Evolutionary conservation across 2,888 invertebrate genomes (phyloP).

Genomic region (Callosobruchus maculatus): DNA sequence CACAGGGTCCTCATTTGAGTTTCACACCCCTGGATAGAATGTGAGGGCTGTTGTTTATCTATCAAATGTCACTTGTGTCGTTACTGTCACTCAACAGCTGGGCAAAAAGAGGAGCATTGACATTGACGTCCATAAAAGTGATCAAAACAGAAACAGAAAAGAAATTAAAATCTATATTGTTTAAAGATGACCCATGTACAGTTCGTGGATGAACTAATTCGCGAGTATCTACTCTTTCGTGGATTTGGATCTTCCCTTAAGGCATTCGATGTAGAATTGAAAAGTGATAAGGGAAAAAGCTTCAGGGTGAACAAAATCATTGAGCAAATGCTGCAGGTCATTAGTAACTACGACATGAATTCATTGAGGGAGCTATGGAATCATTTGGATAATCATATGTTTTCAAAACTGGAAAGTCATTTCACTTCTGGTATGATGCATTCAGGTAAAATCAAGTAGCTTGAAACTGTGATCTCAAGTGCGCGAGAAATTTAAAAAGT

Average conservation of each 20-base stretch:
- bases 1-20: too few species aligned
- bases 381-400: slow-evolving; percentile 83
- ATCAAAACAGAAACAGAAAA: too few species aligned
- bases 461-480: too few species aligned
- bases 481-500: too few species aligned
- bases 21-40: too few species aligned
- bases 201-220: slow-evolving; percentile 83
- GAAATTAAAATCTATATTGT: too few species aligned
- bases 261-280: slow-evolving; percentile 82
- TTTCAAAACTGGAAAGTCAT: slow-evolving; percentile 82
- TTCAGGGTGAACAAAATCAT: slow-evolving; percentile 87
- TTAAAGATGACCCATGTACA: slow-evolving; percentile 75
- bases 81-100: too few species aligned
- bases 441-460: too few species aligned
- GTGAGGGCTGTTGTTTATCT: too few species aligned
- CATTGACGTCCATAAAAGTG: too few species aligned
- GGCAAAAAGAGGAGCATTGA: too few species aligned
- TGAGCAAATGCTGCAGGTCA: slow-evolving; percentile 75
- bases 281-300: slow-evolving; percentile 87
- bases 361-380: slow-evolving; percentile 84
- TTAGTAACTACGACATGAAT: slow-evolving; percentile 73
- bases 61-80: too few species aligned
- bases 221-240: slow-evolving; percentile 85
- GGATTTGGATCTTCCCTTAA: slow-evolving; percentile 82
- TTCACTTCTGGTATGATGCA: slow-evolving; percentile 75